phyloP scores from a whole-genome alignment of 2,113 vertebrate species.

The Mesoclemmys tuberculata region DNA sequence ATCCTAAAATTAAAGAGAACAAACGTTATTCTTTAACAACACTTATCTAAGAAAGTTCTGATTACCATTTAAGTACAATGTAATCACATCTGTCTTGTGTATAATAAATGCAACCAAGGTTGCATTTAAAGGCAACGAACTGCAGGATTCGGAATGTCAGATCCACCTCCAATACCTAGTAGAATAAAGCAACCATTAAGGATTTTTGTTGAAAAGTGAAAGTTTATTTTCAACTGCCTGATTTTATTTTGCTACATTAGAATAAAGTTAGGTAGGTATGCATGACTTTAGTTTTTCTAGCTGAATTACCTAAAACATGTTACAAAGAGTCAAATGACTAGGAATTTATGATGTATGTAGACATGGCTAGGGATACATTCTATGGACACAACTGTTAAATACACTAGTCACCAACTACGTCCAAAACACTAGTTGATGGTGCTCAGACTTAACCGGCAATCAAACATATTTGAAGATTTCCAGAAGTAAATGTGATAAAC shows the following conservation, averaged over 20 bases:
- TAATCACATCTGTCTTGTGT: neutral
- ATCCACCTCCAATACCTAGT: neutral
- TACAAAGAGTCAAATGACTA: neutral
- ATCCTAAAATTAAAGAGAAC: conserved; percentile 81
- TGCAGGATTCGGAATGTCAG: neutral
- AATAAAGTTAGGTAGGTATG: neutral
- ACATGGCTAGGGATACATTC: neutral
- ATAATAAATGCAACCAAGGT: neutral
- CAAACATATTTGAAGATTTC: neutral
- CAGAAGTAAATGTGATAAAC: neutral
- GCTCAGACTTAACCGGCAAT: neutral
- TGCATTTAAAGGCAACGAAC: neutral
- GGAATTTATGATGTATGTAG: neutral
- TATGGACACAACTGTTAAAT: neutral
- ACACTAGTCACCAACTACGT: neutral
- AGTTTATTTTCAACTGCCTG: neutral
- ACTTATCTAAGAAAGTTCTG: neutral
- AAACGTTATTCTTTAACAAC: neutral
- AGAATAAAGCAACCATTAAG: neutral
- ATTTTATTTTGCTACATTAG: neutral
- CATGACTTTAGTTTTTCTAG: neutral
- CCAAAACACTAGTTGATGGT: neutral
- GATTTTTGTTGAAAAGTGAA: neutral
- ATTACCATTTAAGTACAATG: neutral
- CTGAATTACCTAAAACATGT: neutral